Evolutionary conservation across 2,888 invertebrate species (phyloP).

Genomic region (Saturnia japonica): DNA sequence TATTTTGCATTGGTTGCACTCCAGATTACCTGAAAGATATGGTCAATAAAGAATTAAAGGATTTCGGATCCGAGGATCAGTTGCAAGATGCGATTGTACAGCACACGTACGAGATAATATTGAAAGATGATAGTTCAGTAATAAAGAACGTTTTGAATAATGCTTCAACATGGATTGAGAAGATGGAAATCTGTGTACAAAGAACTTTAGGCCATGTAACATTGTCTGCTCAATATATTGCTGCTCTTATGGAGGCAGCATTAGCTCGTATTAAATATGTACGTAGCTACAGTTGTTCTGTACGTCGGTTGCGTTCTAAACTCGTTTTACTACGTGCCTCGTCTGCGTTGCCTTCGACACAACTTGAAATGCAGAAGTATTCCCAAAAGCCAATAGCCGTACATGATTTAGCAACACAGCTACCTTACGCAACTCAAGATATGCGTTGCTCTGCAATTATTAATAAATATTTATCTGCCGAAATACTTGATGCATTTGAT

Average conservation of each 20-base stretch:
- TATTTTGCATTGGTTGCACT: slow-evolving; percentile 54
- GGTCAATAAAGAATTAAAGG: slow-evolving; percentile 34
- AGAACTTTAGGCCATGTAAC: slow-evolving; percentile 39
- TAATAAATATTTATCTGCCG: slow-evolving; percentile 43
- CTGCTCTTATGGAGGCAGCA: slow-evolving; percentile 41
- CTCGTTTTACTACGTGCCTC: slow-evolving; percentile 37
- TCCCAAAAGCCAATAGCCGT: slow-evolving; percentile 33
- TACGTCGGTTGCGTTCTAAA: slow-evolving; percentile 38
- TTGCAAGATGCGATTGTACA: slow-evolving; percentile 41
- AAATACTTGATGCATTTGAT: slow-evolving; percentile 36
- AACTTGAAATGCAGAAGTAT: slow-evolving; percentile 9
- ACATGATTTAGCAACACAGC: slow-evolving; percentile 39
- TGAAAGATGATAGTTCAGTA: slow-evolving; percentile 27
- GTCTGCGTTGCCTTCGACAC: not conserved
- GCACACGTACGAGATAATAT: slow-evolving; percentile 46
- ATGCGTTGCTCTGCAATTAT: slow-evolving; percentile 44
- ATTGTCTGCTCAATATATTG: slow-evolving; percentile 47
- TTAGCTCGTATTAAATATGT: slow-evolving; percentile 40
- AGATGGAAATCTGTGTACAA: slow-evolving; percentile 40
- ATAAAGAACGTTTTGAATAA: slow-evolving; percentile 30
- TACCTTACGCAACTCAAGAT: slow-evolving; percentile 37
- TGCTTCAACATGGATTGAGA: slow-evolving; percentile 41
- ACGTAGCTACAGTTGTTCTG: slow-evolving; percentile 27
- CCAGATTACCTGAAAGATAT: slow-evolving; percentile 43
- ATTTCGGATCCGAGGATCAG: slow-evolving; percentile 31